These are phyloP conservation scores for Sebastes elongatus DNA, from an alignment of 2,797 vertebrate genomes.

Conservation along the genomic window DNA sequence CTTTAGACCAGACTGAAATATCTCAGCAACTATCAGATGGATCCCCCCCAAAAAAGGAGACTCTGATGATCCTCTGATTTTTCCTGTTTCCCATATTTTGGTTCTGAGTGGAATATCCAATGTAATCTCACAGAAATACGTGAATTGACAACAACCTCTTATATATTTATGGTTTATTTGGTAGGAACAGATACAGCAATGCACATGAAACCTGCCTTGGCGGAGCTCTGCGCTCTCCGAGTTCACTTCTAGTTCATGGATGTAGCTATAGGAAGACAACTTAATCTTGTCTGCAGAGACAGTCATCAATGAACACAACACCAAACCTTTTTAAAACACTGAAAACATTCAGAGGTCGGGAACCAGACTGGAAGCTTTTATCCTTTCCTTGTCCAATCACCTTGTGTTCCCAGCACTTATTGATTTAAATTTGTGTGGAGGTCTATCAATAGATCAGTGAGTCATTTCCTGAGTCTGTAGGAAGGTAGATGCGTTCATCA, in stretches of 20 bases:
- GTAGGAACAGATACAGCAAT: no score
- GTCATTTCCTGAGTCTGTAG: constrained; percentile 15
- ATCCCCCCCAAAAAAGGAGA: background rate
- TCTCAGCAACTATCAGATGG: background rate
- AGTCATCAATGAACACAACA: background rate
- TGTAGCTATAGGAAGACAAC: background rate
- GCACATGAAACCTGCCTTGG: no score
- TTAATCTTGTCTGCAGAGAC: background rate
- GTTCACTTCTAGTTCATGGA: no score
- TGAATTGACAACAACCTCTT: background rate
- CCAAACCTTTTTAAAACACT: background rate
- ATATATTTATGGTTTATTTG: no score
- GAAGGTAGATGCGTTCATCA: background rate
- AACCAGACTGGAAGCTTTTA: background rate
- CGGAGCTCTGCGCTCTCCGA: no score
- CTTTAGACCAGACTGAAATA: background rate
- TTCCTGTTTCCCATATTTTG: no score
- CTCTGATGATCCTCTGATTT: no score
- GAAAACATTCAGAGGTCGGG: background rate
- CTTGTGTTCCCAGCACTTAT: constrained; percentile 23
- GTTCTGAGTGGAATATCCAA: no score
- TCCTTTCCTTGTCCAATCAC: background rate
- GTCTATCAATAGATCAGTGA: constrained; percentile 20
- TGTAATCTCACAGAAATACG: background rate
- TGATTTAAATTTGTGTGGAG: constrained; percentile 12